Conservation (phyloP, 2,888 invertebrate species). For the Pelosia muscerda region DNA sequence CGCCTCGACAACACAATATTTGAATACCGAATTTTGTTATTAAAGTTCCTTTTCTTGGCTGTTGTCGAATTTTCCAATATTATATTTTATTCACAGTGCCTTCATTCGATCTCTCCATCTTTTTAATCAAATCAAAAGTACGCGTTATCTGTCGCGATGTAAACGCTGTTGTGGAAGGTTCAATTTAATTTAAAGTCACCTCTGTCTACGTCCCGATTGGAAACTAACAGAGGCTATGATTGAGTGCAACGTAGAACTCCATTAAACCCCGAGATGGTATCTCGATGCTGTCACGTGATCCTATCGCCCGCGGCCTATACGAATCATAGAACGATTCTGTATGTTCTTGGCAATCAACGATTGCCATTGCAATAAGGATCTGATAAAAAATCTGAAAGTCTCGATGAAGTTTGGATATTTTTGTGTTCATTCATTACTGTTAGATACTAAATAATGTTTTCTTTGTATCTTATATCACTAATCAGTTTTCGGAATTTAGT, state of each 20-base stretch:
- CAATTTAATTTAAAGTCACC: conserved; percentile 42
- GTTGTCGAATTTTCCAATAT: conserved; percentile 25
- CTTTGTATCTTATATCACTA: conserved; percentile 1
- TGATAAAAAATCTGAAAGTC: neutral
- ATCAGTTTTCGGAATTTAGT: neutral
- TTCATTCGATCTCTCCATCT: neutral
- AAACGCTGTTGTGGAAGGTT: conserved; percentile 15
- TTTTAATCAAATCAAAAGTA: conserved; percentile 24
- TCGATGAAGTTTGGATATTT: neutral
- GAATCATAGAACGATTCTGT: conserved; percentile 57
- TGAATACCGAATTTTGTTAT: conserved; percentile 37
- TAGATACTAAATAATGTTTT: neutral
- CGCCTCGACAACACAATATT: conserved; percentile 37
- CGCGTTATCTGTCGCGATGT: conserved; percentile 10
- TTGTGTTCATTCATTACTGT: neutral
- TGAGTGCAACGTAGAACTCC: conserved; percentile 79
- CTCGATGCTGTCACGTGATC: conserved; percentile 76
- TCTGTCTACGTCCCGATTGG: conserved; percentile 56
- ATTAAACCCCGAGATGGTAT: conserved; percentile 77
- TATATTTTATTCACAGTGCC: conserved; percentile 12
- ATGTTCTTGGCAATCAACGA: conserved; percentile 48
- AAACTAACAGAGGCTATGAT: conserved; percentile 68
- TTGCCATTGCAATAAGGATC: conserved; percentile 34
- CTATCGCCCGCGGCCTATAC: conserved; percentile 70
- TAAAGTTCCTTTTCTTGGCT: conserved; percentile 30